Conservation (phyloP, 23 tunicate genomes). For the Pegea sp. region DNA sequence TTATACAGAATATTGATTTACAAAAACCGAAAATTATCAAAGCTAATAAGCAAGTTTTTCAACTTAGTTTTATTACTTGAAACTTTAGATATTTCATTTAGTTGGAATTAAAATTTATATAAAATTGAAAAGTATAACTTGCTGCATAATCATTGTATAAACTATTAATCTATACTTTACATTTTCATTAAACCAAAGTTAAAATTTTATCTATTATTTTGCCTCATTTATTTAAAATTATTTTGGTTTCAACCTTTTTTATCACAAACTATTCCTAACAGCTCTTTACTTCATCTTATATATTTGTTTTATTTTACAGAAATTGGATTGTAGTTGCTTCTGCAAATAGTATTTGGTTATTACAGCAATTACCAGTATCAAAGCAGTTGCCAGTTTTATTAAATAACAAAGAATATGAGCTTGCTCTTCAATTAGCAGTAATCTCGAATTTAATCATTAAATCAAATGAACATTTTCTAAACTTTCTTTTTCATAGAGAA, state of each 20-base stretch:
- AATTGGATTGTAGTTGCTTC: constrained; percentile 75
- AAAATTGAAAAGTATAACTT: neutral
- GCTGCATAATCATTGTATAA: neutral
- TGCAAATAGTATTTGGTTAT: constrained; percentile 28
- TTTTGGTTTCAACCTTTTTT: no score
- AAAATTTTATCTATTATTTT: no score
- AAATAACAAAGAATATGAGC: constrained; percentile 53
- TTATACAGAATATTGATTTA: constrained; percentile 65
- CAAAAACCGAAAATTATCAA: constrained; percentile 25
- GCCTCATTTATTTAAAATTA: no score
- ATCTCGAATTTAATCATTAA: no score
- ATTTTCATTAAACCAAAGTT: neutral
- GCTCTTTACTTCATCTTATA: no score
- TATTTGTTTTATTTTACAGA: no score
- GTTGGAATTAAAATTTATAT: no score
- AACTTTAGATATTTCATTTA: no score
- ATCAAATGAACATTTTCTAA: no score
- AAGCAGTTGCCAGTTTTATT: constrained; percentile 30
- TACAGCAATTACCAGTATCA: constrained; percentile 26
- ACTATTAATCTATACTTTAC: neutral
- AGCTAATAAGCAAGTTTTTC: constrained; percentile 22
- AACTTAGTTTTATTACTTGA: neutral
- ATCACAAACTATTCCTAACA: no score
- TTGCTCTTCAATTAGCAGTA: constrained; percentile 73
- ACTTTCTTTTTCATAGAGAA: no score